These are phyloP conservation scores for Drosophila erecta DNA, from an alignment of 1,140 invertebrate genomes.

Conservation along the genomic window DNA sequence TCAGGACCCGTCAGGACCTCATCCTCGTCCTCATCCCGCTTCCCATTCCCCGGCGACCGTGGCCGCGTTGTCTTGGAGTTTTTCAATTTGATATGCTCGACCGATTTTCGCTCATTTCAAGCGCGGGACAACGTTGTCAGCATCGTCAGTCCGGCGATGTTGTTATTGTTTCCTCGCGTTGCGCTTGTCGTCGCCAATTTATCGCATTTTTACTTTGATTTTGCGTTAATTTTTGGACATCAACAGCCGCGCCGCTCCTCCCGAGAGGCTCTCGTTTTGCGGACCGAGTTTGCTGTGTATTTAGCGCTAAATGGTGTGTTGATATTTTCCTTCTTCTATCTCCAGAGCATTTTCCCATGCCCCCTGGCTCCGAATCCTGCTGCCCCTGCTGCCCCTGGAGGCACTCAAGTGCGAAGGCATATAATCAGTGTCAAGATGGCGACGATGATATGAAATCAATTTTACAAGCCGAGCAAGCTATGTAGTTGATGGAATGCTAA, in stretches of 20 bases:
- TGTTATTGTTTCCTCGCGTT: constrained; percentile 59
- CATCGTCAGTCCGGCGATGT: constrained; percentile 28
- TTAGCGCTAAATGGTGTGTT: constrained; percentile 74
- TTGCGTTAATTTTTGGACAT: constrained; percentile 80
- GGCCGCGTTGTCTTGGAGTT: constrained; percentile 71
- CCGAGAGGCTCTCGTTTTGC: not conserved
- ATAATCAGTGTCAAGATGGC: constrained; percentile 72
- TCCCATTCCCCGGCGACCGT: not conserved
- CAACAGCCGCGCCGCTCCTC: constrained; percentile 10
- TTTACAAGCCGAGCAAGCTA: constrained; percentile 32
- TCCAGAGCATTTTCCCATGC: constrained; percentile 9
- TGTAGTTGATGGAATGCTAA: constrained; percentile 28
- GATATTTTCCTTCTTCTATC: constrained; percentile 47
- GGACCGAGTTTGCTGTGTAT: constrained; percentile 40
- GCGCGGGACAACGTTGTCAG: constrained; percentile 55
- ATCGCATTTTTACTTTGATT: constrained; percentile 83
- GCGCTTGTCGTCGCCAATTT: constrained; percentile 80
- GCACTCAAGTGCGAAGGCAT: constrained; percentile 71
- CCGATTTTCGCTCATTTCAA: constrained; percentile 82
- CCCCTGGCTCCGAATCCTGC: constrained; percentile 20
- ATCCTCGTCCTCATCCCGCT: not conserved
- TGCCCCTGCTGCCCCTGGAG: constrained; percentile 18
- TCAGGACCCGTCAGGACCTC: constrained; percentile 18
- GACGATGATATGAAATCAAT: constrained; percentile 62
- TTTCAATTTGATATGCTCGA: constrained; percentile 83